Base-by-base conservation (phyloP, 64 coral and sea anemone species). In the Astreopora myriophthalma region DNA sequence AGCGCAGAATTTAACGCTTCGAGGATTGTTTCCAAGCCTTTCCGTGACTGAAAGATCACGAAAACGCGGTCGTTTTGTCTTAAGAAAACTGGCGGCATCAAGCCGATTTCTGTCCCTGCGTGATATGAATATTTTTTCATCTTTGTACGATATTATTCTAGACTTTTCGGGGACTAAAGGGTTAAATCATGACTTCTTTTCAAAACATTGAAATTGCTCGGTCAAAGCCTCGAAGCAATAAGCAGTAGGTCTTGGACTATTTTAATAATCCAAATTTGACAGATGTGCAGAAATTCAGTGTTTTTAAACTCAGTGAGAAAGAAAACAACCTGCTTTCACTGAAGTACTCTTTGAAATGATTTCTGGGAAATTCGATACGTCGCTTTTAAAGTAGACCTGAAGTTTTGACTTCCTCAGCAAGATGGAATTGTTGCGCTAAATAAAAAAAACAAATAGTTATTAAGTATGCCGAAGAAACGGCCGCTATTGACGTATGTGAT, bases 71-170 rank as follows among this genome's bases (percentile, higher is more conserved):
- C 6, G 37, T 22, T 29, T 33, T 19, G 29, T 32, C 67, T 14
- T 3, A 14, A 14, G 17, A 64, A 46, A 64, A 64, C 38, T 37
- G 12, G 44, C 16, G 8, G 6, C 19, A 31, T 22, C 79, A 35
- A 65, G 39, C 52, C 25, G 77, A 17, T 64, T 75, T 60, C 57
- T 36, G 23, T 83, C 79, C 19, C 79, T 37, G 79, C 55, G 57
- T 83, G 79, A 83, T 38, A 64, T 19, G 37, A 4, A 19, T 25
- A 36, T 83, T 26, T 83, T 39, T 57, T 22, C 79, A 26, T 83
- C 19, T 8, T 38, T 64, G 22, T 24, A 24, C 19, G 22, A 63
- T 37, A 25, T 25, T 64, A 36, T 10, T 30, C 6, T n/a, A 0
- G 13, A 60, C 1, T 7, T 22, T 38, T 64, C 34, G 8, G 32